Percentiles rank a stretch among this genome's conserved stretches.
These are phyloP conservation scores for Zoroaster sp. DNA, from an alignment of 53 echinoderm and acorn worm species.

Conservation along the genomic window DNA sequence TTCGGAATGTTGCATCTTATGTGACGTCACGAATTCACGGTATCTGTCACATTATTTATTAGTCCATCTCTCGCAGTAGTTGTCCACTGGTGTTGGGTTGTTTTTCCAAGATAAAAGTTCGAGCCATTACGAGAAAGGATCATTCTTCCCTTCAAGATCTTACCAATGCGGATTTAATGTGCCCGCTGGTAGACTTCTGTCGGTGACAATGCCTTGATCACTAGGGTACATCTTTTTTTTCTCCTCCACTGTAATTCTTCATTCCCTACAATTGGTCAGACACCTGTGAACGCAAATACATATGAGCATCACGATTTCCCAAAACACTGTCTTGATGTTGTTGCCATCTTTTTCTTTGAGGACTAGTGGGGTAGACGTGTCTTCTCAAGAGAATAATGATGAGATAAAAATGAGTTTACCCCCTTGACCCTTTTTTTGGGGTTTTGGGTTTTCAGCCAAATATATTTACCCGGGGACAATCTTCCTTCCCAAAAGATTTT, in stretches of 20 bases:
- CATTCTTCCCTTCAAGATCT: constrained; percentile 30
- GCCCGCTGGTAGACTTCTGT: not conserved
- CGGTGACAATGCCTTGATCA: constrained; percentile 24
- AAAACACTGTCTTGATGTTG: not conserved
- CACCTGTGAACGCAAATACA: not conserved
- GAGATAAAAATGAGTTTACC: not conserved
- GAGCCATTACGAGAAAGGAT: not conserved
- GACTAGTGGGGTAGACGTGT: too few relatives aligned
- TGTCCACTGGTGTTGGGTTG: not conserved
- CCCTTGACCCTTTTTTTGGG: not conserved
- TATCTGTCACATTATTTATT: not conserved
- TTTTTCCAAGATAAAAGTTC: not conserved
- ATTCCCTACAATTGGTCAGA: not conserved
- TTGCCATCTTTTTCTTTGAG: not conserved
- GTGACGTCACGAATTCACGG: not conserved
- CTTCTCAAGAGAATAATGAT: not conserved
- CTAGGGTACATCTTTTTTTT: not conserved
- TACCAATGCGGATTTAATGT: not conserved
- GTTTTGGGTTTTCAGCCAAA: too few relatives aligned
- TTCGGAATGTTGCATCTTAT: not conserved
- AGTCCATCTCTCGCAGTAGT: not conserved
- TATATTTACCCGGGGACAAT: too few relatives aligned
- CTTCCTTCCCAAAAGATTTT: too few relatives aligned
- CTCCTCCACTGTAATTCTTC: not conserved
- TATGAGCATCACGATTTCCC: not conserved